A percentile compares a stretch with the other conserved stretches of the same genome.
Conservation (phyloP, 2,113 vertebrate species). For the Entelurus aequoreus region DNA sequence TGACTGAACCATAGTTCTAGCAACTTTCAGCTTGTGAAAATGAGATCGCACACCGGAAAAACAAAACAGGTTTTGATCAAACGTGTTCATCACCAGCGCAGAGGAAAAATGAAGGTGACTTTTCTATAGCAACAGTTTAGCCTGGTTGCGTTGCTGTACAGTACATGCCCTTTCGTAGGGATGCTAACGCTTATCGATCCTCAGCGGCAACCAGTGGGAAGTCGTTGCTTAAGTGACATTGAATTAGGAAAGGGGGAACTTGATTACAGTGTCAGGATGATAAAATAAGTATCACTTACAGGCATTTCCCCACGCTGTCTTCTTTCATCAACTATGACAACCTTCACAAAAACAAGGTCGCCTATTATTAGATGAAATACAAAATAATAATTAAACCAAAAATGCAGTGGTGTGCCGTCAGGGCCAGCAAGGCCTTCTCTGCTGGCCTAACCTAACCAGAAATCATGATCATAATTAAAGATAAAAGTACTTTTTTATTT, state of each 20-base stretch:
- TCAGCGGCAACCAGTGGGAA: conserved; percentile 39
- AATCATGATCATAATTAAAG: no score
- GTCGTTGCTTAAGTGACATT: conserved; percentile 48
- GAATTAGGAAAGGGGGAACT: conserved; percentile 47
- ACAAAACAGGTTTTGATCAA: not conserved
- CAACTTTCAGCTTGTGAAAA: no score
- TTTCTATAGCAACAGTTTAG: not conserved
- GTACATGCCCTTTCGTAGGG: conserved; percentile 42
- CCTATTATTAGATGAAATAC: conserved; percentile 3
- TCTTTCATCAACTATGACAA: conserved; percentile 23
- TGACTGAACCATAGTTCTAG: no score
- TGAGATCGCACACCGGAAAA: not conserved
- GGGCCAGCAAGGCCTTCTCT: no score
- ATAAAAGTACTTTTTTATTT: no score
- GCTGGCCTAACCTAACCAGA: no score
- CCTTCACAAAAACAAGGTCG: conserved; percentile 44
- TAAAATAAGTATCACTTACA: conserved; percentile 28
- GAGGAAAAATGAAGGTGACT: conserved; percentile 21
- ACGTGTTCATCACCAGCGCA: no score
- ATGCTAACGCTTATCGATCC: conserved; percentile 60
- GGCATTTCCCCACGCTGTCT: conserved; percentile 13
- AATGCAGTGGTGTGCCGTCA: no score
- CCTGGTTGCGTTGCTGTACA: conserved; percentile 36
- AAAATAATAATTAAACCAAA: no score
- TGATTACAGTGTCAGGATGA: conserved; percentile 54